Evolutionary conservation across 1,140 invertebrate genomes (phyloP).

Genomic region (Dreissena polymorpha): DNA sequence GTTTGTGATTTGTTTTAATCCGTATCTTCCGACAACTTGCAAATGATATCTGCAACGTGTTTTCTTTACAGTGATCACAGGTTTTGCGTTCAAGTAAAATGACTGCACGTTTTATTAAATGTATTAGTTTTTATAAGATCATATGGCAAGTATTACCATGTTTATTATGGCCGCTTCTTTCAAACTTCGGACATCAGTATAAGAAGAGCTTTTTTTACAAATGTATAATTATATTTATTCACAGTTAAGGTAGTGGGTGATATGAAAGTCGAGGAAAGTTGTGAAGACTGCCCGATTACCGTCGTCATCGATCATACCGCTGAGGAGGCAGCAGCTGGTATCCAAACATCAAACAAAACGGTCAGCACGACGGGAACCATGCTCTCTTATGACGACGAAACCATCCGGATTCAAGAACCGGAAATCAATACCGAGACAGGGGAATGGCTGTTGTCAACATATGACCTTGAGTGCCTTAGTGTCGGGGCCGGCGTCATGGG

Average conservation of each 20-base stretch:
- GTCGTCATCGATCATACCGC: conserved; percentile 39
- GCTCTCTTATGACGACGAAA: not conserved
- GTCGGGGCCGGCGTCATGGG: conserved; percentile 74
- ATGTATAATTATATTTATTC: no score
- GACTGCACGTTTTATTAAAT: no score
- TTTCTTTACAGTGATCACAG: no score
- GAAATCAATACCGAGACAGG: conserved; percentile 59
- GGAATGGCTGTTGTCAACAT: conserved; percentile 72
- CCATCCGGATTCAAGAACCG: conserved; percentile 43
- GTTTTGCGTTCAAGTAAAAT: no score
- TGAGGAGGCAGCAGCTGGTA: not conserved
- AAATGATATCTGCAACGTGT: no score
- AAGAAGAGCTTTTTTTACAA: no score
- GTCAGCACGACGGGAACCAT: conserved; percentile 45
- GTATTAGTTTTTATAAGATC: no score
- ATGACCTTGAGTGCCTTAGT: conserved; percentile 73
- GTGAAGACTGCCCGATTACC: conserved; percentile 21
- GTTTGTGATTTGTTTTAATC: no score
- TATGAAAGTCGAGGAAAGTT: conserved; percentile 18
- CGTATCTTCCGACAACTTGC: no score
- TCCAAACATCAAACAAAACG: conserved; percentile 45
- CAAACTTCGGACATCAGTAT: no score
- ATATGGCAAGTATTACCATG: no score
- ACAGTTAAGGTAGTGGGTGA: conserved; percentile 67
- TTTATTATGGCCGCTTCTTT: no score